These are phyloP conservation scores for Tetropium fuscum DNA, from an alignment of 2,888 invertebrate genomes.

Conservation along the genomic window DNA sequence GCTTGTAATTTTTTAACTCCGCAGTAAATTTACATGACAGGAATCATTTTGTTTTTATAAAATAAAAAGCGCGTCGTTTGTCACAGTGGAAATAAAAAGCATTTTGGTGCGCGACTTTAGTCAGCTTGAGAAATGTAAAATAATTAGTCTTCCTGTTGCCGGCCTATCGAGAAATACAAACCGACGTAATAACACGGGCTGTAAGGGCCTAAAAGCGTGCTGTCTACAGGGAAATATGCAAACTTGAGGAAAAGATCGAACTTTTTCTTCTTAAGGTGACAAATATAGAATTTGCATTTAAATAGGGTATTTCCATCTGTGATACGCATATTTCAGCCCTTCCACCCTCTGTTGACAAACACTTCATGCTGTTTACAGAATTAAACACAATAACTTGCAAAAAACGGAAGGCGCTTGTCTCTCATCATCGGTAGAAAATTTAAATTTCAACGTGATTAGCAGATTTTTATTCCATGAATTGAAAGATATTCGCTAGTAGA, in stretches of 20 bases:
- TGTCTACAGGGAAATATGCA: slow-evolving; percentile 63
- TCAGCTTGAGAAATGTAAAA: slow-evolving; percentile 58
- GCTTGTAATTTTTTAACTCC: slow-evolving; percentile 31
- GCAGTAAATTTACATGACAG: slow-evolving; percentile 39
- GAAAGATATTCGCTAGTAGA: no score
- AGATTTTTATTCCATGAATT: no score
- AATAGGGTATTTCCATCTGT: slow-evolving; percentile 76
- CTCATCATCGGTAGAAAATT: neutral
- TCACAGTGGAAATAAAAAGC: slow-evolving; percentile 49
- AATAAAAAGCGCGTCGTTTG: slow-evolving; percentile 47
- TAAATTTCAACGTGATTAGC: neutral
- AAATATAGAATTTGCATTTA: slow-evolving; percentile 77
- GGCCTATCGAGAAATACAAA: slow-evolving; percentile 47
- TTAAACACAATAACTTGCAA: slow-evolving; percentile 50
- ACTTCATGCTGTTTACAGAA: slow-evolving; percentile 59
- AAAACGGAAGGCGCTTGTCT: slow-evolving; percentile 7
- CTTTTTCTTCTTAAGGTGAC: slow-evolving; percentile 69
- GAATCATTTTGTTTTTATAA: slow-evolving; percentile 40
- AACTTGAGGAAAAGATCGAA: slow-evolving; percentile 64
- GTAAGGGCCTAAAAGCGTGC: slow-evolving; percentile 24
- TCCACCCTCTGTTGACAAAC: slow-evolving; percentile 57
- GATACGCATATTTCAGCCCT: slow-evolving; percentile 62
- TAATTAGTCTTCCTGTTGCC: slow-evolving; percentile 59
- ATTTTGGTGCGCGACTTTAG: slow-evolving; percentile 47
- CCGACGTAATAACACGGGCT: slow-evolving; percentile 47